phyloP scores from a whole-genome alignment of 2,797 vertebrate genomes.

The Coranthus polyacanthus region DNA sequence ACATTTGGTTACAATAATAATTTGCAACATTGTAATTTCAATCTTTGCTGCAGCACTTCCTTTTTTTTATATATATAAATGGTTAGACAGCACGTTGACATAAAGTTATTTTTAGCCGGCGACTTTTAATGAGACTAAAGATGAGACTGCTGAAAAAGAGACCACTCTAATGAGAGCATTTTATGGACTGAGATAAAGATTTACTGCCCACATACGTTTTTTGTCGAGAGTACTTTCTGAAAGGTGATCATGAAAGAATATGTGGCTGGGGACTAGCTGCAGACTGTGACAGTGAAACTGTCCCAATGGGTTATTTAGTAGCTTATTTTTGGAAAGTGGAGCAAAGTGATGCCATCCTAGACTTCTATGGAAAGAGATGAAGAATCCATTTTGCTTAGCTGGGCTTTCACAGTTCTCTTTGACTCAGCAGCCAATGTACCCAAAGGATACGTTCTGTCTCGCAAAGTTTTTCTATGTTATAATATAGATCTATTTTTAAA shows the following conservation, averaged over 20 bases:
- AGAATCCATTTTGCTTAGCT: slow-evolving; percentile 54
- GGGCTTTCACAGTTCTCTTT: slow-evolving; percentile 44
- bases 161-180: slow-evolving; percentile 1
- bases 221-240: slow-evolving; percentile 15
- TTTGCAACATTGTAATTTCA: no score
- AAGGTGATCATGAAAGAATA: slow-evolving; percentile 32
- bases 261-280: slow-evolving; percentile 22
- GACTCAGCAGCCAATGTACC: slow-evolving; percentile 55
- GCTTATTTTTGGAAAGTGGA: slow-evolving; percentile 69
- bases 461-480: slow-evolving; percentile 5
- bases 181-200: slow-evolving; percentile 1
- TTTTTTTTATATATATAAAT: slow-evolving; percentile 1
- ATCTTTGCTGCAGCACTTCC: no score
- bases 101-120: slow-evolving; percentile 3
- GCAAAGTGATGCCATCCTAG: slow-evolving; percentile 46
- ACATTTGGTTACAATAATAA: neutral
- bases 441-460: slow-evolving; percentile 27
- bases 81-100: neutral
- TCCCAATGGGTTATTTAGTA: slow-evolving; percentile 68
- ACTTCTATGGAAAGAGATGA: slow-evolving; percentile 42
- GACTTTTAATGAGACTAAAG: slow-evolving; percentile 22
- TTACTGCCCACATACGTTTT: neutral
- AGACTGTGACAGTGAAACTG: slow-evolving; percentile 35
- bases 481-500: slow-evolving; percentile 10
- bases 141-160: slow-evolving; percentile 7